phyloP scores from a whole-genome alignment of 2,113 vertebrate genomes.

The Sula dactylatra region DNA sequence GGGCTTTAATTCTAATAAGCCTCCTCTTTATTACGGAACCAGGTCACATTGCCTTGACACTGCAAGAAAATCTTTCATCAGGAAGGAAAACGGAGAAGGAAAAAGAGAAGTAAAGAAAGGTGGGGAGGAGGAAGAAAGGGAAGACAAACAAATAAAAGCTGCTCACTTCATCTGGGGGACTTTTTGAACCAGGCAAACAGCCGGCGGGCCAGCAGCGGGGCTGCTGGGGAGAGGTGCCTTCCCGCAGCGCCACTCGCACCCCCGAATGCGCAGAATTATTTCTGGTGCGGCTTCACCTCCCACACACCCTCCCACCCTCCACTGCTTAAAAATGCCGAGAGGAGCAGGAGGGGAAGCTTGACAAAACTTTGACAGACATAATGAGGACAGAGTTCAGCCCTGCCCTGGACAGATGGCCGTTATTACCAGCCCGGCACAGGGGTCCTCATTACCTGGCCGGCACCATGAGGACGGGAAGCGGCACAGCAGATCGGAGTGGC shows the following conservation, averaged over 20 bases:
- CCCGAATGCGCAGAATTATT: background rate
- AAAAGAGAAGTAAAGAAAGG: background rate
- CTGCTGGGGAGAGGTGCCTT: background rate
- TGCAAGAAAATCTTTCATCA: conserved; percentile 12
- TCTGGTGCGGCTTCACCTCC: conserved; percentile 35
- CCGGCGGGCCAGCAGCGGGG: background rate
- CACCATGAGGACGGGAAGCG: background rate
- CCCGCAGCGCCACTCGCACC: background rate
- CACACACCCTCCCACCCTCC: conserved; percentile 38
- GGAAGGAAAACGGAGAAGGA: background rate
- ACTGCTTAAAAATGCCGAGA: background rate
- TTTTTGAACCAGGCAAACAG: background rate
- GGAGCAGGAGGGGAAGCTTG: background rate
- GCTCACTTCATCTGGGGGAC: background rate
- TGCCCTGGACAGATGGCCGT: conserved; percentile 19
- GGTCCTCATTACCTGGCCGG: background rate
- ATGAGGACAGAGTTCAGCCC: conserved; percentile 26
- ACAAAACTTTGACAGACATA: background rate
- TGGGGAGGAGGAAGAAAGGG: background rate
- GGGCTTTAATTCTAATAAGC: conserved; percentile 76
- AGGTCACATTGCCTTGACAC: conserved; percentile 72
- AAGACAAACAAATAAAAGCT: background rate
- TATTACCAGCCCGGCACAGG: background rate
- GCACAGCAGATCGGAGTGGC: background rate
- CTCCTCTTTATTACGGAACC: conserved; percentile 69